phyloP scores from a whole-genome alignment of 2,888 invertebrate genomes.

The Buathra laborator region DNA sequence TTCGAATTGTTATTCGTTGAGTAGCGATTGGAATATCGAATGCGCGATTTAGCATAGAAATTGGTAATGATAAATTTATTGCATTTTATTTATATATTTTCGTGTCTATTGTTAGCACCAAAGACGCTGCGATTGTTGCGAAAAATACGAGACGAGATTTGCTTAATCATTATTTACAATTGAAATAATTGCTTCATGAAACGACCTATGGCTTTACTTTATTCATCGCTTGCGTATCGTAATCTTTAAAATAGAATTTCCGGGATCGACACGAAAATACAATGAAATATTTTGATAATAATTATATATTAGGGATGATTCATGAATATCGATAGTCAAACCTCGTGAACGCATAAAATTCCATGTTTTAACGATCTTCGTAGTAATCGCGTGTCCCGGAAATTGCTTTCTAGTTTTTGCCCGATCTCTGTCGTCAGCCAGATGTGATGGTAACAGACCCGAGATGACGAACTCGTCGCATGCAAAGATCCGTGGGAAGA shows the following conservation, averaged over 20 bases:
- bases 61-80: not conserved
- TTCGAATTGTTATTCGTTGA: not conserved
- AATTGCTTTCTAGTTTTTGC: constrained; percentile 38
- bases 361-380: constrained; percentile 29
- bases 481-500: constrained; percentile 32
- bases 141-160: not conserved
- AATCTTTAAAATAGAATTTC: not conserved
- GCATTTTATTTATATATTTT: constrained; percentile 1
- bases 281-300: not conserved
- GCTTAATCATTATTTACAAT: not conserved
- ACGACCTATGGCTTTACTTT: not conserved
- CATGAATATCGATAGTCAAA: not conserved
- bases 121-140: not conserved
- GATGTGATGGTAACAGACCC: constrained; percentile 17
- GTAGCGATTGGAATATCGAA: not conserved
- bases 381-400: constrained; percentile 33
- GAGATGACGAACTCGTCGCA: not conserved
- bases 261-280: not conserved
- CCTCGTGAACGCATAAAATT: constrained; percentile 3
- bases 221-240: not conserved
- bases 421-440: constrained; percentile 53
- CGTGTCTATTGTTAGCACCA: not conserved
- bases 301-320: not conserved
- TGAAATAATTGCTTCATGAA: not conserved
- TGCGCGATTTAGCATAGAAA: not conserved